Evolutionary conservation across 2,888 invertebrate species (phyloP).

Genomic region (Lysandra coridon): DNA sequence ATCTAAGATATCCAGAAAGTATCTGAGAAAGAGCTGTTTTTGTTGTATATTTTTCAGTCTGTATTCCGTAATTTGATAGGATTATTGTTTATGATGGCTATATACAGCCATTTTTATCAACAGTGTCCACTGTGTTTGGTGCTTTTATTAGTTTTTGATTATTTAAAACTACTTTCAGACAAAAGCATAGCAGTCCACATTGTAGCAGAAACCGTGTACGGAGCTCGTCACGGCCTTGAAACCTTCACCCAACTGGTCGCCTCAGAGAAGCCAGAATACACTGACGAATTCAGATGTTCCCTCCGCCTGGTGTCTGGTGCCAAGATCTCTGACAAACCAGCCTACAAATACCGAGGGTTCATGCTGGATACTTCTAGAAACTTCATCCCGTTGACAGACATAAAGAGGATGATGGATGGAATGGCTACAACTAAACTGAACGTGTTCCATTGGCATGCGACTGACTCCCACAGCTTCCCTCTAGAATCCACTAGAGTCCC

Average conservation of each 20-base stretch:
- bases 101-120: background rate
- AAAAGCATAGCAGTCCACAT: constrained; percentile 77
- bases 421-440: constrained; percentile 95
- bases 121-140: background rate
- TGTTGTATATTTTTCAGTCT: too few species aligned
- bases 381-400: constrained; percentile 86
- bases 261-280: constrained; percentile 53
- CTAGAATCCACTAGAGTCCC: constrained; percentile 87
- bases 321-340: constrained; percentile 87
- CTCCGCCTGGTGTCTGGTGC: constrained; percentile 83
- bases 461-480: constrained; percentile 96
- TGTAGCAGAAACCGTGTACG: constrained; percentile 83
- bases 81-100: too few species aligned
- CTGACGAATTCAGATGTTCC: constrained; percentile 61
- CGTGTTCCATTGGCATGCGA: constrained; percentile 95
- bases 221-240: constrained; percentile 88
- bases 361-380: constrained; percentile 94
- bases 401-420: constrained; percentile 88
- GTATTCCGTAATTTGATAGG: too few species aligned
- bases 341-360: constrained; percentile 91
- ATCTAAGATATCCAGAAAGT: background rate
- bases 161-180: constrained; percentile 52
- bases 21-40: too few species aligned
- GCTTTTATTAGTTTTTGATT: background rate
- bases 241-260: constrained; percentile 85